Conservation (phyloP, 1,140 invertebrate genomes). For the Pogonognathellus flavescens region DNA sequence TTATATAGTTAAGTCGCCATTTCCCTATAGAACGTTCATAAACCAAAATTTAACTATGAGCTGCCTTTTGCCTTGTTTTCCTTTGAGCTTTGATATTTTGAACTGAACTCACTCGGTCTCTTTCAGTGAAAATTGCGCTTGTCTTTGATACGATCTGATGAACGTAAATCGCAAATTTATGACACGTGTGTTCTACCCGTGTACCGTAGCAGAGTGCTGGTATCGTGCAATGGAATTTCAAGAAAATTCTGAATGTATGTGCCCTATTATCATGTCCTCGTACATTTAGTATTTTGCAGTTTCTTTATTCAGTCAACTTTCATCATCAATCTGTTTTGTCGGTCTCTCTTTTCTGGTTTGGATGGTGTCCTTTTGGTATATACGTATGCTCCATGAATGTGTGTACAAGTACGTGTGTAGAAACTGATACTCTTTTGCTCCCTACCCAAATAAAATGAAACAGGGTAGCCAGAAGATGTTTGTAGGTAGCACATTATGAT, state of each 20-base stretch:
- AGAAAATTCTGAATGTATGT: too few species aligned
- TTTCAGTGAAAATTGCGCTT: slow-evolving; percentile 33
- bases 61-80: slow-evolving; percentile 34
- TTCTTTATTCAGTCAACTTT: background rate
- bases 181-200: slow-evolving; percentile 19
- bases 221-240: background rate
- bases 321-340: slow-evolving; percentile 19
- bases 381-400: background rate
- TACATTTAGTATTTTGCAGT: background rate
- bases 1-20: background rate
- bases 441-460: background rate
- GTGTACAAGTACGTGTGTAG: background rate
- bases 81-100: slow-evolving; percentile 28
- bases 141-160: slow-evolving; percentile 32
- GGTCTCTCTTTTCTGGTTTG: background rate
- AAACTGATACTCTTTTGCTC: slow-evolving; percentile 1
- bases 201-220: background rate
- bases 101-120: slow-evolving; percentile 11
- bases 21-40: background rate
- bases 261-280: too few species aligned
- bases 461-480: background rate
- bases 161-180: slow-evolving; percentile 50
- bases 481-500: slow-evolving; percentile 15
- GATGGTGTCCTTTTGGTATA: background rate
- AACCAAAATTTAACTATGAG: background rate